These are phyloP conservation scores for Oncorhynchus tshawytscha DNA, from an alignment of 2,113 vertebrate species.

Conservation along the genomic window DNA sequence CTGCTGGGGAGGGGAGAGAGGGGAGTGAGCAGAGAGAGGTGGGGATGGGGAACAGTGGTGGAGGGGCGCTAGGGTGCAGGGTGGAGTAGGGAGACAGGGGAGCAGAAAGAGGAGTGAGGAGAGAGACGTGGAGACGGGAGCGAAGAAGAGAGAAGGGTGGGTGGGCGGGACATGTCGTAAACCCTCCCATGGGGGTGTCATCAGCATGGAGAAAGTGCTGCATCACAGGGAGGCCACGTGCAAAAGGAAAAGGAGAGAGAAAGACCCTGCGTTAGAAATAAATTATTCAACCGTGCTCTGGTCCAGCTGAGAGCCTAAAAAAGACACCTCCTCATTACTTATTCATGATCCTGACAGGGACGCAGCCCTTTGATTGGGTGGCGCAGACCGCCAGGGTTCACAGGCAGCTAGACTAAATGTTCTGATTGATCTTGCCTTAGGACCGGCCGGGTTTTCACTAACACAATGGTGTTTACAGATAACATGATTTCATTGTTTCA, in stretches of 20 bases:
- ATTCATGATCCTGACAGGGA: conserved; percentile 32
- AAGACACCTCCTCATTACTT: conserved; percentile 52
- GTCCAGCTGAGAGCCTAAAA: conserved; percentile 42
- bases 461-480: not conserved
- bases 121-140: not conserved
- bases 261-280: conserved; percentile 23
- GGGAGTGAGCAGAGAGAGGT: not conserved
- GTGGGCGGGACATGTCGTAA: not conserved
- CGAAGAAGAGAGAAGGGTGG: not conserved
- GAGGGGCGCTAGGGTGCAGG: not conserved
- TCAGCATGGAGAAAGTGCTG: conserved; percentile 48
- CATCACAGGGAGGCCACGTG: conserved; percentile 47
- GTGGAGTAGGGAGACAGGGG: not conserved
- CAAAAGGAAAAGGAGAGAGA: not conserved
- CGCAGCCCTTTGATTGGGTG: not conserved
- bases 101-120: not conserved
- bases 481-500: not conserved
- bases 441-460: not conserved
- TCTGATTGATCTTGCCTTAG: not conserved
- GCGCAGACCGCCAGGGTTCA: not conserved
- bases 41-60: not conserved
- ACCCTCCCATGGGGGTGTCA: conserved; percentile 31
- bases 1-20: not conserved
- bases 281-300: conserved; percentile 51
- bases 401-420: not conserved